A percentile compares a stretch with the other conserved stretches of the same genome.
Evolutionary conservation across 2,888 invertebrate genomes (phyloP).

Genomic region (Rutpela maculata): DNA sequence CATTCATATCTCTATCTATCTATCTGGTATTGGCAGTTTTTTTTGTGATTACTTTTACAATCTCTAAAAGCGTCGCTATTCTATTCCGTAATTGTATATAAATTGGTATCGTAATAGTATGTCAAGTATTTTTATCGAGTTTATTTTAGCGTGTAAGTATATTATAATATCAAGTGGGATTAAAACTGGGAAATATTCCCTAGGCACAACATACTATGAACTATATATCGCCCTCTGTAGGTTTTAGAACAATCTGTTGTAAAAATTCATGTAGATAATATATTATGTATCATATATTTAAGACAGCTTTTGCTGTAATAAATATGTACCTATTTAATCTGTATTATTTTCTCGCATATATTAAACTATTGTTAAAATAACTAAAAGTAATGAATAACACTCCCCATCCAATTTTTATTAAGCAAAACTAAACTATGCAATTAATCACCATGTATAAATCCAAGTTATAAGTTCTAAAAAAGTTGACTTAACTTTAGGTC

Average conservation of each 20-base stretch:
- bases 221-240: background rate
- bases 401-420: too few relatives aligned
- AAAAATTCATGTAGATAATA: background rate
- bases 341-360: background rate
- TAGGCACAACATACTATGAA: background rate
- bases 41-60: background rate
- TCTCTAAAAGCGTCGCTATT: background rate
- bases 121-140: background rate
- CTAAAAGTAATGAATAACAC: too few relatives aligned
- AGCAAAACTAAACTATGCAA: too few relatives aligned
- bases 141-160: too few relatives aligned
- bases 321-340: background rate
- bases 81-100: background rate
- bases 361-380: background rate
- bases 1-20: background rate
- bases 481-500: too few relatives aligned
- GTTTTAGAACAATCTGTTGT: background rate
- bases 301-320: background rate
- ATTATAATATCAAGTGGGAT: too few relatives aligned
- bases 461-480: too few relatives aligned
- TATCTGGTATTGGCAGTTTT: background rate
- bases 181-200: background rate
- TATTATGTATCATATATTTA: background rate
- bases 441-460: too few relatives aligned
- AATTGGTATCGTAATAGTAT: background rate